A percentile compares a stretch with the other conserved stretches of the same genome.
Conservation (phyloP, 2,113 vertebrate genomes). For the Bufo bufo region DNA sequence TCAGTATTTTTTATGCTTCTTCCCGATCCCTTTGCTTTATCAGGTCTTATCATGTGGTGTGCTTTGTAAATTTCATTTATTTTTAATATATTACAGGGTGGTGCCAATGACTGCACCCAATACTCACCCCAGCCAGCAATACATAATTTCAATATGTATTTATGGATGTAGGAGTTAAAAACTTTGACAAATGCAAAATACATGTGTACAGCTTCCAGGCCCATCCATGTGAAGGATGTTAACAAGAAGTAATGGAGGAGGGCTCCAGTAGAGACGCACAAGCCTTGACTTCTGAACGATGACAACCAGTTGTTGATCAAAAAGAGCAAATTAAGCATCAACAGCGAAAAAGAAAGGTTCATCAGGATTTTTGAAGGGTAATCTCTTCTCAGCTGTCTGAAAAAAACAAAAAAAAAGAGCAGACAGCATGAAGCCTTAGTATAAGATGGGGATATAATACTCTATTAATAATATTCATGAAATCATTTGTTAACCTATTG, state of each 20-base stretch:
- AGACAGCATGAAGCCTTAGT: not conserved
- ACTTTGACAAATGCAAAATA: constrained; percentile 88
- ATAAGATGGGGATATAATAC: not conserved
- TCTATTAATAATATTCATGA: not conserved
- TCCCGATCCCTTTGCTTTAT: no score
- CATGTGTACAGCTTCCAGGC: constrained; percentile 85
- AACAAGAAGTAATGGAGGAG: constrained; percentile 85
- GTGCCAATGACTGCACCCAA: not conserved
- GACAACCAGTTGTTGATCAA: constrained; percentile 82
- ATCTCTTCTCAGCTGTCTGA: constrained; percentile 81
- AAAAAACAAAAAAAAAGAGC: constrained; percentile 18
- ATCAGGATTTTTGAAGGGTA: constrained; percentile 88
- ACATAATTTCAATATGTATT: constrained; percentile 86
- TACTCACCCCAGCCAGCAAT: constrained; percentile 86
- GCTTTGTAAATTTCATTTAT: no score
- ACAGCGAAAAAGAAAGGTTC: constrained; percentile 78
- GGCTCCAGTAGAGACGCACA: constrained; percentile 76
- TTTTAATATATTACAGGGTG: not conserved
- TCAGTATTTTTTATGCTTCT: no score
- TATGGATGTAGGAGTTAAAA: constrained; percentile 84
- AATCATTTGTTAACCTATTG: not conserved
- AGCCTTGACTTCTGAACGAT: constrained; percentile 68
- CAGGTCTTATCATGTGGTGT: no score
- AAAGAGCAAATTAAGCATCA: constrained; percentile 82
- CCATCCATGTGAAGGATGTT: constrained; percentile 89